A percentile compares a stretch with the other conserved stretches of the same genome.
Evolutionary conservation across 2,113 vertebrate species (phyloP).

Genomic region (Copsychus sechellarum): DNA sequence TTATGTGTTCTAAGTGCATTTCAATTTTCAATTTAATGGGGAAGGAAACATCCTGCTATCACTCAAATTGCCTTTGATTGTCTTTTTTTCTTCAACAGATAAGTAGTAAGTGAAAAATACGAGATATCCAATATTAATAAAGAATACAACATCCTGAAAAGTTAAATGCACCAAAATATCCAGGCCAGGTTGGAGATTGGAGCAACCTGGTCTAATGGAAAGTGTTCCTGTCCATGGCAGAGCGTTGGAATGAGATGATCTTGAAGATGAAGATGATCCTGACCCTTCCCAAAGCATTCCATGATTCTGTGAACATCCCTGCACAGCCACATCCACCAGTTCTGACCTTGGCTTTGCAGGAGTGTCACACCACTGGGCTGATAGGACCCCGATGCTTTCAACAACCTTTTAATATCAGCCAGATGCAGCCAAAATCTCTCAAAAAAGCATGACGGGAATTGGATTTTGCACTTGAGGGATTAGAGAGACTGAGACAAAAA

Average conservation of each 20-base stretch:
- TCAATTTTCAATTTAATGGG: background rate
- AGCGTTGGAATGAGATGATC: accelerated
- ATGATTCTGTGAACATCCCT: background rate
- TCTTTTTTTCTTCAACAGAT: background rate
- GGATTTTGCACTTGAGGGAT: background rate
- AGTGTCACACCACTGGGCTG: background rate
- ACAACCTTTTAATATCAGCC: background rate
- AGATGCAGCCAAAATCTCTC: background rate
- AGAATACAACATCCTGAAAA: background rate
- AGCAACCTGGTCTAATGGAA: background rate
- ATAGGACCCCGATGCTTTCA: background rate
- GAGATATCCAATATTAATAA: background rate
- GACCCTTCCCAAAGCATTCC: background rate
- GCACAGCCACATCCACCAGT: background rate
- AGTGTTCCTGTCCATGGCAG: background rate
- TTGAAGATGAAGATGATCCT: background rate
- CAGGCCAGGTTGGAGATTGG: background rate
- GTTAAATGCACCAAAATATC: background rate
- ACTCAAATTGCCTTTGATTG: background rate
- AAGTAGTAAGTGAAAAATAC: background rate
- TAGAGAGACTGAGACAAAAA: background rate
- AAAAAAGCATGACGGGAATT: background rate
- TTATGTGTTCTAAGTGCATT: background rate
- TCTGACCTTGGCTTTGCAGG: background rate
- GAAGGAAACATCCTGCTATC: background rate